Base-by-base conservation (phyloP, 2,113 vertebrate species). In the Phalacrocorax brasilianus region DNA sequence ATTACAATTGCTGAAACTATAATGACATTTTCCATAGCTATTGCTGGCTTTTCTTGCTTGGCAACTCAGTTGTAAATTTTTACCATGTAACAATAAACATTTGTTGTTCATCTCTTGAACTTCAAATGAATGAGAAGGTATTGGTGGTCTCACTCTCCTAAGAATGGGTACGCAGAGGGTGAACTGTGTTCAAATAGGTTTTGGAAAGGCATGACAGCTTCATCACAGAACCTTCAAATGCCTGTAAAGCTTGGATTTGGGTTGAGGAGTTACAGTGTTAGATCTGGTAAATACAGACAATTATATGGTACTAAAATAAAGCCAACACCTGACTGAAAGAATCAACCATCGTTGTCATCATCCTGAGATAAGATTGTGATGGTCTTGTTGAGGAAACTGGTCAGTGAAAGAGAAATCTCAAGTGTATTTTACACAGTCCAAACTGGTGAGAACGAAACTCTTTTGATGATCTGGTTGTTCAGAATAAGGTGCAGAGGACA, bases 91-190 rank as follows among this genome's bases (percentile, higher is more conserved):
- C 9, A 49, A 14, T 6, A 80, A 67, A 21, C 9, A n/a, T 38
- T 59, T 14, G 2, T 7, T 53, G 22, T 30, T 62, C 33, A 66
- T 61, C 15, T 67, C n/a, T 21, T 71, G 11, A 78, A 65, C 12
- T 35, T 65, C 45, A 44, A 56, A 55, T 15, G 33, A 89, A 56
- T 17, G 17, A 26, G 45, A 88, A 74, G 18, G 9, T 56, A 44
- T 22, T 91, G 52, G 9, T 49, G 20, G 63, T 61, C 14, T 59
- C 52, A 28, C 33, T 45, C 53, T 26, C 23, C 28, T 8, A 30
- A 20, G 24, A 84, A 67, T 0, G 0, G 1, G 2, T 23, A 75
- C 10, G 26, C 28, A 72, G 23, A 55, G 3, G 0, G 24, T 40
- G 50, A 79, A 0, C 8, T 15, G 24, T n/a, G 49, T 58, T n/a